Percentiles rank a stretch among this genome's conserved stretches.
Evolutionary conservation across 2,888 invertebrate genomes (phyloP).

Genomic region (Nemoura dubitans): DNA sequence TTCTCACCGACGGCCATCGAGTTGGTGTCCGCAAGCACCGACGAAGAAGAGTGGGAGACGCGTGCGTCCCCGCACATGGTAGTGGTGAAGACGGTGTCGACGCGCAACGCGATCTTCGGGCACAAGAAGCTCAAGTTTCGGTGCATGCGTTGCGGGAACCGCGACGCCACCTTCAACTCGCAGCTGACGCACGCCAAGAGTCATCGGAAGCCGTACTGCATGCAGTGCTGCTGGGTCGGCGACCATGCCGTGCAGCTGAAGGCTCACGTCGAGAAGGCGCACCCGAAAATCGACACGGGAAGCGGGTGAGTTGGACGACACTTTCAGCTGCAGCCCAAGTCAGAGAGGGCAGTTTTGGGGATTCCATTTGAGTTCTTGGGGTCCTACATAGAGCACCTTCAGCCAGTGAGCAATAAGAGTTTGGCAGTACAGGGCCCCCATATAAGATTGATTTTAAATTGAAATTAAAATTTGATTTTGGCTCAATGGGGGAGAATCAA

Average conservation of each 20-base stretch:
- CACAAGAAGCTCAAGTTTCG: slow-evolving; percentile 37
- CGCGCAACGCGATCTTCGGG: slow-evolving; percentile 21
- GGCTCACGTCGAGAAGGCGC: slow-evolving; percentile 33
- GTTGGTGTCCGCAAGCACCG: neutral
- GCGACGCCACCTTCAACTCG: slow-evolving; percentile 43
- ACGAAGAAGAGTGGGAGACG: neutral
- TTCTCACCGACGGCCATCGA: slow-evolving; percentile 18
- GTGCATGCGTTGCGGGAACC: slow-evolving; percentile 42
- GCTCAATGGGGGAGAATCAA: too few species aligned
- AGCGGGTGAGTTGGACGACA: slow-evolving; percentile 1
- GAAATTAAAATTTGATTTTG: too few species aligned
- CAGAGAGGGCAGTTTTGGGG: too few species aligned
- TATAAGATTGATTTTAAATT: too few species aligned
- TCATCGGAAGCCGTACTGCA: slow-evolving; percentile 41
- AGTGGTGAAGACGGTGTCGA: neutral
- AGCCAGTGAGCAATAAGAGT: too few species aligned
- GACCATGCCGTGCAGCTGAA: slow-evolving; percentile 30
- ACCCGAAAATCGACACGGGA: neutral
- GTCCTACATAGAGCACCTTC: too few species aligned
- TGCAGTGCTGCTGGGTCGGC: slow-evolving; percentile 32
- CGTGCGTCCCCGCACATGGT: neutral
- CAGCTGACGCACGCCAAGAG: slow-evolving; percentile 47
- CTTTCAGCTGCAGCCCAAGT: neutral
- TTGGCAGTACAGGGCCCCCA: too few species aligned
- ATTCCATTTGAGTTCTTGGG: too few species aligned